phyloP scores from a whole-genome alignment of 2,113 vertebrate species.

The human region GRCh38 chr3:165380501-165381000 shows the following conservation, averaged over 20 bases:
- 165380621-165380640: background rate
- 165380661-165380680: background rate
- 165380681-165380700: background rate
- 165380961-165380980: background rate
- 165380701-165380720: background rate
- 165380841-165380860: background rate
- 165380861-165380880: background rate
- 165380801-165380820: background rate
- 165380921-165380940: background rate
- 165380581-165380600: background rate
- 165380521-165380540: background rate
- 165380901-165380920: background rate
- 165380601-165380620: background rate
- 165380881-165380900: background rate
- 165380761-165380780: background rate
- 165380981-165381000: background rate
- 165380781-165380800: background rate
- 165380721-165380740: background rate
- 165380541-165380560: background rate
- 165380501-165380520: background rate
- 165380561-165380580: background rate
- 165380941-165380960: background rate
- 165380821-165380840: background rate
- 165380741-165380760: background rate
- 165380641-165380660: background rate